Conservation (phyloP, 2,888 invertebrate genomes). For the Ellobium chinense region DNA sequence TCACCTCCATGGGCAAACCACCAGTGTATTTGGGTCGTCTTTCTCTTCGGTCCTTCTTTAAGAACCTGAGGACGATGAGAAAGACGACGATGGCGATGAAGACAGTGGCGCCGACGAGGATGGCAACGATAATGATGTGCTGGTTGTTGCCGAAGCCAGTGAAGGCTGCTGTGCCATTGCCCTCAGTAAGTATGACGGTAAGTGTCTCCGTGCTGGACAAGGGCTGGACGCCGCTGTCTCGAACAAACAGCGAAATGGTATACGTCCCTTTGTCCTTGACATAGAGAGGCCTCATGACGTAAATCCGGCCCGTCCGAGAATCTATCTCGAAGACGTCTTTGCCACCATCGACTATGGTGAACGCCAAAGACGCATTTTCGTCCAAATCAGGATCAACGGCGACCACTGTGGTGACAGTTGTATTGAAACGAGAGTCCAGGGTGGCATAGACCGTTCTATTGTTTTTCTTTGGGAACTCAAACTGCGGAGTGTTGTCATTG, state of each 20-base stretch:
- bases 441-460: constrained; percentile 63
- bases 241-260: constrained; percentile 58
- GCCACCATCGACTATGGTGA: constrained; percentile 28
- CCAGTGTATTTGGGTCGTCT: constrained; percentile 50
- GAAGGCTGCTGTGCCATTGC: constrained; percentile 52
- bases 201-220: constrained; percentile 52
- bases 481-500: constrained; percentile 73
- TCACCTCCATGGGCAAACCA: constrained; percentile 47
- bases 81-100: constrained; percentile 66
- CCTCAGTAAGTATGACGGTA: constrained; percentile 56
- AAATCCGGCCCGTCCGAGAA: constrained; percentile 34
- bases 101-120: constrained; percentile 65
- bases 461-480: constrained; percentile 63
- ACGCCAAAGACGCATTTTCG: constrained; percentile 48
- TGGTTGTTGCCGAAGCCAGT: constrained; percentile 43
- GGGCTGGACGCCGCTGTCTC: constrained; percentile 61
- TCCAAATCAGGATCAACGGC: constrained; percentile 68
- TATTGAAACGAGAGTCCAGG: constrained; percentile 56
- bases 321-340: constrained; percentile 43
- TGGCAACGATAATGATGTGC: constrained; percentile 61
- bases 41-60: constrained; percentile 60
- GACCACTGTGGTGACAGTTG: constrained; percentile 60
- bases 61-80: constrained; percentile 63
- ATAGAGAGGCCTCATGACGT: constrained; percentile 24
- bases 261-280: constrained; percentile 55